Evolutionary conservation across 2,888 invertebrate species (phyloP).

Genomic region (Epirrhoe tristata): DNA sequence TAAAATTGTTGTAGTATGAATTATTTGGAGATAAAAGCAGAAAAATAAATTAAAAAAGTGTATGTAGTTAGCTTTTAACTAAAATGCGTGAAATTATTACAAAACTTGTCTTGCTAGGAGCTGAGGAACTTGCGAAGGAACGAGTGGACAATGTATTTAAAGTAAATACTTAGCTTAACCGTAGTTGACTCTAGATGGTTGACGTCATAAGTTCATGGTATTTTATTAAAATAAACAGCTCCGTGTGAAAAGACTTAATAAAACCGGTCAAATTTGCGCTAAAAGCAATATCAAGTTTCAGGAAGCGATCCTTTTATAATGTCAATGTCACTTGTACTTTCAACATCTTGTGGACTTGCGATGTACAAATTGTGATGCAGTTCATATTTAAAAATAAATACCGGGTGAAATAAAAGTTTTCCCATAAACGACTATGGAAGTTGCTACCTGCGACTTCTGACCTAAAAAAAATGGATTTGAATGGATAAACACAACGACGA

Average conservation of each 20-base stretch:
- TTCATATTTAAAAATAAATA: background rate
- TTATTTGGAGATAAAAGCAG: no score
- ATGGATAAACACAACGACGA: background rate
- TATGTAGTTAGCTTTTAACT: no score
- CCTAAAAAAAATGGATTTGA: background rate
- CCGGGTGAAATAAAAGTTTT: background rate
- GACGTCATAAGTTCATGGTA: slow-evolving; percentile 4
- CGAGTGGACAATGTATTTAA: no score
- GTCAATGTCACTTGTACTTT: slow-evolving; percentile 57
- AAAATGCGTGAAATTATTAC: no score
- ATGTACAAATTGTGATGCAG: slow-evolving; percentile 1
- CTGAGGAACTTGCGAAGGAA: no score
- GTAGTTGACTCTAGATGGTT: background rate
- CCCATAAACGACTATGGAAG: background rate
- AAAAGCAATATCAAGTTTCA: slow-evolving; percentile 56
- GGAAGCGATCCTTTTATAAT: slow-evolving; percentile 79
- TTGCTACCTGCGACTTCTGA: background rate
- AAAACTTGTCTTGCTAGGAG: no score
- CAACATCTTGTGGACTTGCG: slow-evolving; percentile 14
- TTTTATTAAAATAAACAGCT: slow-evolving; percentile 8
- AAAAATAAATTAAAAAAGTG: no score
- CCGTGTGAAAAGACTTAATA: slow-evolving; percentile 34
- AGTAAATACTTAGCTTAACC: background rate
- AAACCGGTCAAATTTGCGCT: slow-evolving; percentile 39
- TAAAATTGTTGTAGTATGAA: no score